These are phyloP conservation scores for Caenorhabditis sp. DNA, from an alignment of 2,888 invertebrate species.

Conservation along the genomic window DNA sequence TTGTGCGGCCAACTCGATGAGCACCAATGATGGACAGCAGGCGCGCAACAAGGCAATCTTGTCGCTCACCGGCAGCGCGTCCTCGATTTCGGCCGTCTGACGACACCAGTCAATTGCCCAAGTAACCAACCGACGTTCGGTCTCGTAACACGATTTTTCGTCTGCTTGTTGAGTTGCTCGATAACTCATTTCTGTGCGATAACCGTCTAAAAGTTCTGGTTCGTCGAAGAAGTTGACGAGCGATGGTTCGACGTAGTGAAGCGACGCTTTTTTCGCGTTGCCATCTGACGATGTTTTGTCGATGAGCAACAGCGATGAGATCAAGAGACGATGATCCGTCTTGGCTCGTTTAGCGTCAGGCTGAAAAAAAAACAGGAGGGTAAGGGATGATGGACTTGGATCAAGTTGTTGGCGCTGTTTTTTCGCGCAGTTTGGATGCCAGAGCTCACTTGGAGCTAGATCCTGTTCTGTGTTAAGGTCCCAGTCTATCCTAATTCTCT, in stretches of 20 bases:
- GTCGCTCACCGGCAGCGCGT: constrained; percentile 39
- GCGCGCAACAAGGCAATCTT: constrained; percentile 55
- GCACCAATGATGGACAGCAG: constrained; percentile 55
- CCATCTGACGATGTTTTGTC: constrained; percentile 52
- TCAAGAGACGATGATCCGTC: constrained; percentile 48
- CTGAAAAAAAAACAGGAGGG: too few relatives aligned
- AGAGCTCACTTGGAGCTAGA: too few relatives aligned
- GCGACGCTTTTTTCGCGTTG: constrained; percentile 33
- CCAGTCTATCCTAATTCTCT: too few relatives aligned
- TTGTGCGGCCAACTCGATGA: constrained; percentile 54
- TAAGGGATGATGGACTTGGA: too few relatives aligned
- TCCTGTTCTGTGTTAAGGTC: too few relatives aligned
- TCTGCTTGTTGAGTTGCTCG: constrained; percentile 45
- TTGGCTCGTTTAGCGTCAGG: constrained; percentile 41
- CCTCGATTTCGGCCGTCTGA: constrained; percentile 53
- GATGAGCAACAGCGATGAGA: constrained; percentile 49
- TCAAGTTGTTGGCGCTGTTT: too few relatives aligned
- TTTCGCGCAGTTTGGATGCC: too few relatives aligned
- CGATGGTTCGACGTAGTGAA: constrained; percentile 32
- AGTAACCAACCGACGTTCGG: constrained; percentile 57
- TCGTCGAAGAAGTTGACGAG: constrained; percentile 46
- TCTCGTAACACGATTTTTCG: constrained; percentile 42
- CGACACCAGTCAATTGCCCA: constrained; percentile 61
- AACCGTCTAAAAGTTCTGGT: constrained; percentile 61
- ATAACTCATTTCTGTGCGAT: constrained; percentile 56